Base-by-base conservation (phyloP, 2,797 vertebrate species). In the Vipera latastei region DNA sequence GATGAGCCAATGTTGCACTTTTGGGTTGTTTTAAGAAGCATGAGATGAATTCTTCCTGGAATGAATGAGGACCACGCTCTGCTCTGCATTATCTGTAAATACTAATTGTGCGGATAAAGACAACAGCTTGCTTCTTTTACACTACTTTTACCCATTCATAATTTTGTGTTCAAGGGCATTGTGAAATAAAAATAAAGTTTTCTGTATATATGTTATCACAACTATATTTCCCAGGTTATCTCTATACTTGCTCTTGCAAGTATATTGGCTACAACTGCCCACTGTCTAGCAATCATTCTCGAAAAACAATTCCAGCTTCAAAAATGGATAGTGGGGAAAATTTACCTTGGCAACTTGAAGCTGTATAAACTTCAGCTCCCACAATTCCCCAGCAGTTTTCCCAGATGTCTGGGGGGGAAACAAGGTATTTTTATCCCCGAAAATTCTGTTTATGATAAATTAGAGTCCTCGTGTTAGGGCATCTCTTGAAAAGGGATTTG, bases 1-100 rank as follows among this genome's bases (percentile, higher is more conserved):
- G 11, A 0, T 51, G 6, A 87, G 28, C n/a, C n/a, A 73, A 6
- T 20, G 2, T 11, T 44, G 38, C 22, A n/a, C 0, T 20, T 2
- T 73, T 83, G 38, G 73, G 16, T 83, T 20, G n/a, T 0, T 28
- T 91, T 0, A 63, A 9, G 25, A 18, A 69, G 83, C 44, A 44
- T 32, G 38, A 89, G 53, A 60, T 88, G 13, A 11, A 6, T 61
- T 53, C 20, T 92, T 89, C 5, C 88, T 65, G 12, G n/a, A 85
- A 55, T 12, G 28, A 55, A 4, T 13, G 48, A 14, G 6, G 0
- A 25, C 11, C 44, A 32, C 3, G 12, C n/a, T 4, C 16, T 92
- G 48, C 25, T 88, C 0, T 1, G 1, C 25, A 1, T 53, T 53
- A 38, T 4, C 22, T 86, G 5, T 22, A 63, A 55, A 32, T 32